Percentiles rank a stretch among this genome's conserved stretches.
phyloP scores from a whole-genome alignment of 2,113 vertebrate genomes.

The Hippocampus barbouri region DNA sequence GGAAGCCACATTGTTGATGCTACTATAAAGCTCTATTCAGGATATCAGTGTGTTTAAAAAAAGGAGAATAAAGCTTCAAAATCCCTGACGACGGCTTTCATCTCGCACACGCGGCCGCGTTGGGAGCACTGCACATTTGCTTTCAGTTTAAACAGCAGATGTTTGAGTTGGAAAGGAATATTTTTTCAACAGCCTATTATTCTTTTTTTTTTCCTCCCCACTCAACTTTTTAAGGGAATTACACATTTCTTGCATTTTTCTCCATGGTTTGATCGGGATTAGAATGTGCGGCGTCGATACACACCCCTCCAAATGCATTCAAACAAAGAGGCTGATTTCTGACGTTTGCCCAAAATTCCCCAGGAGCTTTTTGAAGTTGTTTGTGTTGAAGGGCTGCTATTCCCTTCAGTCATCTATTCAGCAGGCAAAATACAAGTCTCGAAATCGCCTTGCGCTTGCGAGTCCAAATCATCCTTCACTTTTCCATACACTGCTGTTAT shows the following conservation, averaged over 20 bases:
- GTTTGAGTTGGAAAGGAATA: neutral
- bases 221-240: neutral
- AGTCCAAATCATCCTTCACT: neutral
- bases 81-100: neutral
- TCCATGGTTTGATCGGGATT: neutral
- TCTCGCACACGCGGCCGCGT: neutral
- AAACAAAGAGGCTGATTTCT: neutral
- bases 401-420: neutral
- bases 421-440: neutral
- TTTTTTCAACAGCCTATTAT: neutral
- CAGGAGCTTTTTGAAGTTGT: neutral
- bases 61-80: neutral
- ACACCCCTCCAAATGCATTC: neutral
- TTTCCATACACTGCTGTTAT: neutral
- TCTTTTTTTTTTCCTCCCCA: neutral
- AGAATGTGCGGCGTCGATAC: neutral
- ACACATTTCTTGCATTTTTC: neutral
- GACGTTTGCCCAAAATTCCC: neutral
- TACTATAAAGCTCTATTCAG: neutral
- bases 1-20: neutral
- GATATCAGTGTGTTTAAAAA: neutral
- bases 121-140: too few species aligned
- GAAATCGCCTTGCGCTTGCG: neutral
- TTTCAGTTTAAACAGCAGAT: too few species aligned
- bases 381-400: neutral